A percentile compares a stretch with the other conserved stretches of the same genome.
phyloP scores from a whole-genome alignment of 2,797 vertebrate species.

The Cyprinella venusta region DNA sequence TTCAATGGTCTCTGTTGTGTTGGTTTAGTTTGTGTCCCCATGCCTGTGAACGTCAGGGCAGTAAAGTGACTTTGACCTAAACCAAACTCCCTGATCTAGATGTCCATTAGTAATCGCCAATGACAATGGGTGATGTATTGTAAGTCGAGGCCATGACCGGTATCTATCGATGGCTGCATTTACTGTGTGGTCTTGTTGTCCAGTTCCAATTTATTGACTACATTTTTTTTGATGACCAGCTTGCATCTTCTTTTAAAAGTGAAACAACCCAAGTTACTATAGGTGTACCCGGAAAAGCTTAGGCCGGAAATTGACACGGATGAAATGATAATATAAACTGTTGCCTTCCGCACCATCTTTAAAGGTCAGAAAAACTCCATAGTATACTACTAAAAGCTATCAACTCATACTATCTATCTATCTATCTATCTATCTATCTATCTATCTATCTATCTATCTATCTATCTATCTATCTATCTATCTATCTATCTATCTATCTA shows the following conservation, averaged over 20 bases:
- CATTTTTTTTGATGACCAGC: not conserved
- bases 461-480: no score
- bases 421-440: not conserved
- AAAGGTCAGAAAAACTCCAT: not conserved
- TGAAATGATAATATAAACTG: no score
- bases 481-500: not conserved
- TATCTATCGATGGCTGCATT: not conserved
- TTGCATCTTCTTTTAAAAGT: not conserved
- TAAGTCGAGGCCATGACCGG: not conserved
- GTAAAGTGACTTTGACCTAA: slow-evolving; percentile 46
- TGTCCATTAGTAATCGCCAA: slow-evolving; percentile 33
- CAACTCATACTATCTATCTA: no score
- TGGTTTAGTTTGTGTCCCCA: slow-evolving; percentile 21
- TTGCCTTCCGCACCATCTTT: not conserved
- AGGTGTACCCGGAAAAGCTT: no score
- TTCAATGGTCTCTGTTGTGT: slow-evolving; percentile 22
- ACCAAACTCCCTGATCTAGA: slow-evolving; percentile 23
- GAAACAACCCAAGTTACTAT: no score
- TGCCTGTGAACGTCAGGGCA: slow-evolving; percentile 16
- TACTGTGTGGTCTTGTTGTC: not conserved
- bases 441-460: not conserved
- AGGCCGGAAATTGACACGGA: no score
- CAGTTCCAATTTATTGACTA: not conserved
- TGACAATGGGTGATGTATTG: slow-evolving; percentile 35
- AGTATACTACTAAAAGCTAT: no score